Conservation (phyloP, 2,113 vertebrate species). For the Miniopterus natalensis region DNA sequence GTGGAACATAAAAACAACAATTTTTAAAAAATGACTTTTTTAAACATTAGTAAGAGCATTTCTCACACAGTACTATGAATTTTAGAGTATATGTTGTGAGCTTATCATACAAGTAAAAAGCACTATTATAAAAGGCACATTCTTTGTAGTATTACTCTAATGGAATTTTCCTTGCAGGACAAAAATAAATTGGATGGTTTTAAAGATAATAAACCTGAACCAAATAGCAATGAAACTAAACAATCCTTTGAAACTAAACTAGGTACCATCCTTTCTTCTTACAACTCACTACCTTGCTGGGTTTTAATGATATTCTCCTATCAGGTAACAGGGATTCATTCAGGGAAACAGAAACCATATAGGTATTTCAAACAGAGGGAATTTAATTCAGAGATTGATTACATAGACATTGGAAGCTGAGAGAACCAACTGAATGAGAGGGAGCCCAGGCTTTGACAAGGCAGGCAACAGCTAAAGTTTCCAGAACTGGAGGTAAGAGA, state of each 20-base stretch:
- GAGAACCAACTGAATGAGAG: not conserved
- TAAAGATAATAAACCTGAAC: not conserved
- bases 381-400: not conserved
- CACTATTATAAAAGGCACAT: not conserved
- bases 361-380: not conserved
- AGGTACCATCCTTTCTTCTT: not conserved
- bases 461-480: not conserved
- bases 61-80: not conserved
- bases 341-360: not conserved
- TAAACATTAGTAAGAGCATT: not conserved
- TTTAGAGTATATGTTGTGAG: not conserved
- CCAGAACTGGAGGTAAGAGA: not conserved
- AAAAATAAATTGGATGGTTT: conserved; percentile 39
- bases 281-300: not conserved
- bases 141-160: not conserved
- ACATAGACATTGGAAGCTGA: not conserved
- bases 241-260: not conserved
- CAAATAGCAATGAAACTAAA: not conserved
- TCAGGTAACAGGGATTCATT: not conserved
- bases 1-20: not conserved
- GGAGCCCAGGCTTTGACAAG: not conserved
- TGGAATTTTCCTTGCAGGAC: not conserved
- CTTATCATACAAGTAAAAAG: not conserved
- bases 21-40: conserved; percentile 23
- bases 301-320: conserved; percentile 27